A percentile compares a stretch with the other conserved stretches of the same genome.
phyloP scores from a whole-genome alignment of 2,797 vertebrate genomes.

The Pseudopleuronectes americanus region DNA sequence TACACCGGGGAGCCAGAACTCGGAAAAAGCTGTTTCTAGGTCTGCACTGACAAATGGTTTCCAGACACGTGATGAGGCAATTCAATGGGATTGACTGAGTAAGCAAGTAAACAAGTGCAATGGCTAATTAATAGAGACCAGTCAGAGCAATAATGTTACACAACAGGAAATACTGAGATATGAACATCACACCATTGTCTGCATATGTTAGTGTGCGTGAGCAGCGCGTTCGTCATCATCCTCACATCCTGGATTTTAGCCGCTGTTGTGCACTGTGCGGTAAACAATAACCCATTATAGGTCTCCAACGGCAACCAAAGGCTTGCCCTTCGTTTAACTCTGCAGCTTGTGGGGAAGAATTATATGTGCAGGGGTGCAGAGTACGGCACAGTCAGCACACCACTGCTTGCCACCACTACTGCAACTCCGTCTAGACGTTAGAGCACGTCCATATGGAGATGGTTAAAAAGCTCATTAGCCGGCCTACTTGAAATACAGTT shows the following conservation, averaged over 20 bases:
- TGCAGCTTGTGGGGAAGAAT: conserved; percentile 69
- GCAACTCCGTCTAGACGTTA: conserved; percentile 77
- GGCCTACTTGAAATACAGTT: conserved; percentile 84
- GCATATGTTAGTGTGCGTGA: conserved; percentile 50
- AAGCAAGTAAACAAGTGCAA: conserved; percentile 1
- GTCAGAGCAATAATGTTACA: neutral
- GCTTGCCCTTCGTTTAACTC: conserved; percentile 74
- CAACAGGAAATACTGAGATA: conserved; percentile 32
- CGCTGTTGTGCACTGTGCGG: conserved; percentile 65
- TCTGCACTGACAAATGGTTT: conserved; percentile 7
- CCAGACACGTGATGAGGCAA: conserved; percentile 7
- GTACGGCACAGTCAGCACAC: conserved; percentile 79
- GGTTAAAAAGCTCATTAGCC: conserved; percentile 86
- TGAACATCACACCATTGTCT: conserved; percentile 38
- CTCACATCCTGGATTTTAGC: conserved; percentile 69
- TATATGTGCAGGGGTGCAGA: conserved; percentile 70
- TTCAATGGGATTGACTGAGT: neutral
- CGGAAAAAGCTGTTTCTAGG: neutral
- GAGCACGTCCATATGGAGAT: conserved; percentile 83
- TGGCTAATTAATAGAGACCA: neutral
- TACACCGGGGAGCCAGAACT: neutral
- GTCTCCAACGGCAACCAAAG: conserved; percentile 59
- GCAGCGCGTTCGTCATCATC: conserved; percentile 65
- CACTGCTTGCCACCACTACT: conserved; percentile 73
- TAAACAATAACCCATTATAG: conserved; percentile 77